Evolutionary conservation across 2,113 vertebrate species (phyloP).

Genomic region (Gyps fulvus): DNA sequence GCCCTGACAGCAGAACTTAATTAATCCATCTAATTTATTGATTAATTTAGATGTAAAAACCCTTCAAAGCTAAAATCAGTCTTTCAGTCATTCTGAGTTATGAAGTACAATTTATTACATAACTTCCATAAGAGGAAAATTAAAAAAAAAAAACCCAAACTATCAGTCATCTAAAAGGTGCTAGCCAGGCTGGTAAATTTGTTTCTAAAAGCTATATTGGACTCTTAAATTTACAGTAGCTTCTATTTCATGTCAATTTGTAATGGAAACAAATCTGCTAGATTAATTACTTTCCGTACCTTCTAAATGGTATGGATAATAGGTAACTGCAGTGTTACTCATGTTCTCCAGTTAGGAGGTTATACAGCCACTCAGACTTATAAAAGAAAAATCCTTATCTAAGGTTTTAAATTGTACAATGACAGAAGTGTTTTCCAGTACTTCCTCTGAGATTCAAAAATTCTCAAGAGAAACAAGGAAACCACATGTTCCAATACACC

Average conservation of each 20-base stretch:
- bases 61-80: slow-evolving; percentile 57
- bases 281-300: background rate
- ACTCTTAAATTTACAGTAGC: background rate
- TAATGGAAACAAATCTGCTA: background rate
- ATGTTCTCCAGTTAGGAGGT: background rate
- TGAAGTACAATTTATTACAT: background rate
- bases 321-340: background rate
- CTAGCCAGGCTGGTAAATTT: background rate
- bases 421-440: background rate
- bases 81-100: slow-evolving; percentile 37
- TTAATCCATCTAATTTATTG: slow-evolving; percentile 76
- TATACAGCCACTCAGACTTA: background rate
- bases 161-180: background rate
- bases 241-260: background rate
- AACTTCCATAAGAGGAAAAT: background rate
- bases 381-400: background rate
- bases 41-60: slow-evolving; percentile 70
- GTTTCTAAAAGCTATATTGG: background rate
- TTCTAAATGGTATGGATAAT: background rate
- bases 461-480: background rate
- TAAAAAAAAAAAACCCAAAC: background rate
- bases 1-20: slow-evolving; percentile 69
- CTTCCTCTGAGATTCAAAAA: background rate
- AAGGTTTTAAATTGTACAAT: background rate
- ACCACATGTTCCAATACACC: background rate